Conservation (phyloP, 2,888 invertebrate species). For the Vanessa cardui region DNA sequence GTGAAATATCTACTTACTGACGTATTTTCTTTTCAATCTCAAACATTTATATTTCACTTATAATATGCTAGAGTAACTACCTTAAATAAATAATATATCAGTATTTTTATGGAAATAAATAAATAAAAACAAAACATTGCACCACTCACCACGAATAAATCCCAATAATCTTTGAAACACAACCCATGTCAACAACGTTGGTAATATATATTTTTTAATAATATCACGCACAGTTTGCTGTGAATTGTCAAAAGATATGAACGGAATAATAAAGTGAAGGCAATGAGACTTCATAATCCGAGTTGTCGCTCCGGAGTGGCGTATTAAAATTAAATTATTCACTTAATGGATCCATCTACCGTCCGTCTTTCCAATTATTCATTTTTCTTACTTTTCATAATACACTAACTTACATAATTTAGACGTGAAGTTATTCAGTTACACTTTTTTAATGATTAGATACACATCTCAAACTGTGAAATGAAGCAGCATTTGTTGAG, state of each 20-base stretch:
- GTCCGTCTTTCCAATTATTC: background rate
- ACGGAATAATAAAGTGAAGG: conserved; percentile 5
- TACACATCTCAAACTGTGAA: too few relatives aligned
- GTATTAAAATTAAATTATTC: conserved; percentile 15
- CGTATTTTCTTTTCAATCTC: too few relatives aligned
- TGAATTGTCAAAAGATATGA: conserved; percentile 4
- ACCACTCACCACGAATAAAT: too few relatives aligned
- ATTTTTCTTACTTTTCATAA: conserved; percentile 5
- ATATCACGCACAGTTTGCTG: background rate
- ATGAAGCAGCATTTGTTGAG: too few relatives aligned
- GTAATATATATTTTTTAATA: background rate
- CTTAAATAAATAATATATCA: too few relatives aligned
- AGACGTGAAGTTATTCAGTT: background rate
- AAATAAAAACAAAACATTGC: too few relatives aligned
- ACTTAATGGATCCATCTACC: conserved; percentile 11
- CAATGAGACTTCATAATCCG: conserved; percentile 12
- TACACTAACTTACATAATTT: background rate
- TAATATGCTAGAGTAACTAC: too few relatives aligned
- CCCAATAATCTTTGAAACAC: too few relatives aligned
- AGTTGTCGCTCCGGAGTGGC: conserved; percentile 12
- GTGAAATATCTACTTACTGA: too few relatives aligned
- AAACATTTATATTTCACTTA: too few relatives aligned
- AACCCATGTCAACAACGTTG: too few relatives aligned
- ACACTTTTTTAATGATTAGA: background rate
- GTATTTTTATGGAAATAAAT: too few relatives aligned